A percentile compares a stretch with the other conserved stretches of the same genome.
These are phyloP conservation scores for Lepidurus packardi DNA, from an alignment of 1,140 invertebrate species.

Conservation along the genomic window DNA sequence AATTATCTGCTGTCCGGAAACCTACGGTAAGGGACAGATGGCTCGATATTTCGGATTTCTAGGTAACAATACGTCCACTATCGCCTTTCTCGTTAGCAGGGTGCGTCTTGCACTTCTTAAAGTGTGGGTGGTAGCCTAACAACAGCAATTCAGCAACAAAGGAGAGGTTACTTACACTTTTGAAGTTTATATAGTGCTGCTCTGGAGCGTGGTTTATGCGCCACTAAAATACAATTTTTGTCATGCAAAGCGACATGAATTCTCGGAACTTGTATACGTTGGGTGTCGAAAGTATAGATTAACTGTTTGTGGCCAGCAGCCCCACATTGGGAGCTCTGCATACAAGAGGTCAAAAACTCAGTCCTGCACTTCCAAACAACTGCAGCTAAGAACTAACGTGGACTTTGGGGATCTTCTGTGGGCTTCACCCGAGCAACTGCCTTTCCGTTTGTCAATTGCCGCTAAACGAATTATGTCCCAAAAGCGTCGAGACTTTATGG, in stretches of 20 bases:
- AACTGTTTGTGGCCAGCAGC: neutral
- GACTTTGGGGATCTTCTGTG: neutral
- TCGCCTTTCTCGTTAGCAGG: neutral
- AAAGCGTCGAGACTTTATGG: constrained; percentile 15
- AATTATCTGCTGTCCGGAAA: neutral
- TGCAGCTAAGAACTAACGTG: neutral
- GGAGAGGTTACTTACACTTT: neutral
- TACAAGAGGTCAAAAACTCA: neutral
- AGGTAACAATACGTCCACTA: constrained; percentile 12
- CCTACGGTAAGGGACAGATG: neutral
- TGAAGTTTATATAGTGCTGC: neutral
- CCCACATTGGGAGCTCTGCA: neutral
- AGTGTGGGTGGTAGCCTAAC: neutral
- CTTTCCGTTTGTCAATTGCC: constrained; percentile 15
- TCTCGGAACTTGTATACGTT: neutral
- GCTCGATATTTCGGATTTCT: neutral
- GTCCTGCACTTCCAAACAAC: neutral
- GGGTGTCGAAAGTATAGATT: neutral
- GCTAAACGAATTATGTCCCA: constrained; percentile 7
- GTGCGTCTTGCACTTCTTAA: neutral
- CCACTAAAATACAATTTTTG: neutral
- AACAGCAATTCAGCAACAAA: neutral
- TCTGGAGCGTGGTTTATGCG: neutral
- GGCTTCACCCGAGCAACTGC: neutral
- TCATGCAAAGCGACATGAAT: neutral